Percentiles rank a stretch among this genome's conserved stretches.
Conservation (phyloP, 2,797 vertebrate species). For the Rhinatrema bivittatum region DNA sequence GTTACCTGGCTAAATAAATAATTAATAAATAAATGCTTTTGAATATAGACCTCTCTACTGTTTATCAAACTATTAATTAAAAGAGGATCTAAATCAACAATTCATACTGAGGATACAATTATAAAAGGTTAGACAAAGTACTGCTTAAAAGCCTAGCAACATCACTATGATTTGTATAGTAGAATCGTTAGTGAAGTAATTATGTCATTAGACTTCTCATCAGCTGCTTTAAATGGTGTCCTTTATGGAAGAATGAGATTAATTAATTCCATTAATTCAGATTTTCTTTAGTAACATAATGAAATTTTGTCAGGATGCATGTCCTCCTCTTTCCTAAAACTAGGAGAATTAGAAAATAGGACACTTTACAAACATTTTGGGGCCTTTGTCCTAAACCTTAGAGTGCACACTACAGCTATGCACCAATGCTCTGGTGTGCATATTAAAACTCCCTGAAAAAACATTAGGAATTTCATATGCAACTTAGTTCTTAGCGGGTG, state of each 20-base stretch:
- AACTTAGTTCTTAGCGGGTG: too few relatives aligned
- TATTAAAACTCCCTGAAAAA: too few relatives aligned
- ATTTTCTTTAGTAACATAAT: conserved; percentile 11
- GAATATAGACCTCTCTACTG: too few relatives aligned
- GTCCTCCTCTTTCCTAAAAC: conserved; percentile 1
- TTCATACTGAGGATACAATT: conserved; percentile 1
- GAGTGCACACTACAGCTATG: neutral
- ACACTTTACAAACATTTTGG: neutral
- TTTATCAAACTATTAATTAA: too few relatives aligned
- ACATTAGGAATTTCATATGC: too few relatives aligned
- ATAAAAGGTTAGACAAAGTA: neutral
- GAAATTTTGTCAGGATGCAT: conserved; percentile 17
- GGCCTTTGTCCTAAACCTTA: neutral
- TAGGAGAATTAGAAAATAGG: neutral
- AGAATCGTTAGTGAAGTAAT: conserved; percentile 3
- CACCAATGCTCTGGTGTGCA: too few relatives aligned
- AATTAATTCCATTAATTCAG: conserved; percentile 27
- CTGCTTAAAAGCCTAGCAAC: neutral
- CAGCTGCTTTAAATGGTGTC: conserved; percentile 11
- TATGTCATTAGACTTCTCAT: conserved; percentile 12
- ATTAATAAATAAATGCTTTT: too few relatives aligned
- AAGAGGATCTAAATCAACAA: neutral
- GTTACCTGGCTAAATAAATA: too few relatives aligned
- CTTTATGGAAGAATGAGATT: conserved; percentile 15
- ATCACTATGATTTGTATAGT: conserved; percentile 9